Evolutionary conservation across 1,140 invertebrate species (phyloP).

Genomic region (Cydia strobilella): DNA sequence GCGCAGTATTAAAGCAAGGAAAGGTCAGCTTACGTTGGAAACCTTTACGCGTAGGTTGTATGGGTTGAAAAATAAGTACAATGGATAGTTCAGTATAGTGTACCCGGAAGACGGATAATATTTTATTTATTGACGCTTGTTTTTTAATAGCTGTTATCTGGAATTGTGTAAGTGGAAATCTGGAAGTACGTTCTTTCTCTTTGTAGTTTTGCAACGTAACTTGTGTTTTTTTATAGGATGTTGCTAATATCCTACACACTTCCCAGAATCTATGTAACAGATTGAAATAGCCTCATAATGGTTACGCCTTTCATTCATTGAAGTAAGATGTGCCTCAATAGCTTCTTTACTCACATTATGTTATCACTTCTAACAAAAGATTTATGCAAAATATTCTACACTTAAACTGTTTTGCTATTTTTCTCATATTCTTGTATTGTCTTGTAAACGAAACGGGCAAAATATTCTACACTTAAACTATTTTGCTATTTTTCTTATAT

Average conservation of each 20-base stretch:
- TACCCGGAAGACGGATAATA: constrained; percentile 74
- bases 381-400: too few relatives aligned
- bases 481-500: background rate
- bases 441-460: background rate
- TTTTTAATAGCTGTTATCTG: constrained; percentile 40
- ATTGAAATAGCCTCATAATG: too few relatives aligned
- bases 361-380: too few relatives aligned
- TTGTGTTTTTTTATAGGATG: background rate
- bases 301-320: too few relatives aligned
- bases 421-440: background rate
- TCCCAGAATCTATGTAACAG: too few relatives aligned
- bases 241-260: background rate
- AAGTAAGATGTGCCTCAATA: too few relatives aligned
- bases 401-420: background rate
- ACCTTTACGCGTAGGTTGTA: constrained; percentile 69
- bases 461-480: too few relatives aligned
- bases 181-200: background rate
- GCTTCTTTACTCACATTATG: too few relatives aligned
- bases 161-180: background rate
- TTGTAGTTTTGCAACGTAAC: background rate
- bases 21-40: constrained; percentile 50
- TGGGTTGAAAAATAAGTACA: constrained; percentile 76
- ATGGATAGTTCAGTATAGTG: constrained; percentile 66
- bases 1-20: constrained; percentile 34
- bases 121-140: constrained; percentile 62